phyloP scores from a whole-genome alignment of 2,113 vertebrate species.

The Thunnus thynnus region DNA sequence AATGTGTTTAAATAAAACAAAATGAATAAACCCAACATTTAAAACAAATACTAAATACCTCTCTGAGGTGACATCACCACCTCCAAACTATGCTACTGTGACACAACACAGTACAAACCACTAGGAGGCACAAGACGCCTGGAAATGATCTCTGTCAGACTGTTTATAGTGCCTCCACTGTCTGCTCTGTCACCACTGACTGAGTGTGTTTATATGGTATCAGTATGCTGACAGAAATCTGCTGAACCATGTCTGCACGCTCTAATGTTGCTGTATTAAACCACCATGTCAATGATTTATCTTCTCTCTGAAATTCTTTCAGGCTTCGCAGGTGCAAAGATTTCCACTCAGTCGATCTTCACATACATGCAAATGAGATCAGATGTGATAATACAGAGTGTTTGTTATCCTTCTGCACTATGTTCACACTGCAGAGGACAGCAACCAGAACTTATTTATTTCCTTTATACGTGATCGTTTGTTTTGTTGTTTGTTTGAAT shows the following conservation, averaged over 20 bases:
- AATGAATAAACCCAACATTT: background rate
- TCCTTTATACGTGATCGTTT: no score
- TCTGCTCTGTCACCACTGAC: background rate
- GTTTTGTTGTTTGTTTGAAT: no score
- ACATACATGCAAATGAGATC: background rate
- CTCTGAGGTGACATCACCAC: background rate
- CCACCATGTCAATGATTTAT: background rate
- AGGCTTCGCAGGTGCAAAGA: no score
- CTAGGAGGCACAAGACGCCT: constrained; percentile 44
- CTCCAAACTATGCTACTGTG: no score
- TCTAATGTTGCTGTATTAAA: background rate
- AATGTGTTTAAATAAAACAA: background rate
- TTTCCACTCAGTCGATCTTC: background rate
- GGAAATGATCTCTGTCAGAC: background rate
- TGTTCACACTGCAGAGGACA: no score
- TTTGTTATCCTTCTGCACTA: no score
- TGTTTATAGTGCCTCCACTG: background rate
- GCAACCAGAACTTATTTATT: background rate
- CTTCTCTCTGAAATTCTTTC: background rate
- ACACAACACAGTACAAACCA: constrained; percentile 14
- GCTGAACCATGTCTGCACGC: background rate
- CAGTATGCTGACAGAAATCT: background rate
- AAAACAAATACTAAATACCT: background rate
- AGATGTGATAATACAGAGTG: no score
- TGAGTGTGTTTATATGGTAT: background rate